A percentile compares a stretch with the other conserved stretches of the same genome.
Evolutionary conservation across 2,113 vertebrate genomes (phyloP).

Genomic region (Pseudorectes ferrugineus): DNA sequence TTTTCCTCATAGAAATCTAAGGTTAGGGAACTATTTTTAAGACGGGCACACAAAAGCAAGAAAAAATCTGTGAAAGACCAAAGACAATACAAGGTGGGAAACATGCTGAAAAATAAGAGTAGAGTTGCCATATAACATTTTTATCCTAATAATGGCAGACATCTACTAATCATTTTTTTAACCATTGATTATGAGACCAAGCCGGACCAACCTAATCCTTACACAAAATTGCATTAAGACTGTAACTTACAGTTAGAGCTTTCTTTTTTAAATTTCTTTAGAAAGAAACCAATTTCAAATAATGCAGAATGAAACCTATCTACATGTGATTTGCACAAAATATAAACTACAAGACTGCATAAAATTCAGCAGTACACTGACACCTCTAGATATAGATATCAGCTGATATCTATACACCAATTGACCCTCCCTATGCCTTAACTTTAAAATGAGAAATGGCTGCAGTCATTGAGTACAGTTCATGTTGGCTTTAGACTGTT

Average conservation of each 20-base stretch:
- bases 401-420: too few species aligned
- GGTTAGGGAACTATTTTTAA: not conserved
- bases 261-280: not conserved
- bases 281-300: not conserved
- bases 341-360: not conserved
- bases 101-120: not conserved
- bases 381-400: not conserved
- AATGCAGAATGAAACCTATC: not conserved
- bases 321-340: not conserved
- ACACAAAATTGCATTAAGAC: not conserved
- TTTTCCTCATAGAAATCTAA: not conserved
- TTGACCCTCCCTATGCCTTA: not conserved
- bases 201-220: not conserved
- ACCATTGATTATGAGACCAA: not conserved
- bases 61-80: not conserved
- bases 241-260: not conserved
- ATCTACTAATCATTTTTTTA: not conserved
- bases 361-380: not conserved
- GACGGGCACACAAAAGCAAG: not conserved
- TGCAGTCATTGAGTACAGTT: fast-evolving
- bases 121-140: not conserved
- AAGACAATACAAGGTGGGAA: not conserved
- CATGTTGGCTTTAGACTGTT: not conserved
- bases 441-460: not conserved
- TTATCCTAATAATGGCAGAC: not conserved